Conservation (phyloP, 2,888 invertebrate species). For the Andricus curvator region DNA sequence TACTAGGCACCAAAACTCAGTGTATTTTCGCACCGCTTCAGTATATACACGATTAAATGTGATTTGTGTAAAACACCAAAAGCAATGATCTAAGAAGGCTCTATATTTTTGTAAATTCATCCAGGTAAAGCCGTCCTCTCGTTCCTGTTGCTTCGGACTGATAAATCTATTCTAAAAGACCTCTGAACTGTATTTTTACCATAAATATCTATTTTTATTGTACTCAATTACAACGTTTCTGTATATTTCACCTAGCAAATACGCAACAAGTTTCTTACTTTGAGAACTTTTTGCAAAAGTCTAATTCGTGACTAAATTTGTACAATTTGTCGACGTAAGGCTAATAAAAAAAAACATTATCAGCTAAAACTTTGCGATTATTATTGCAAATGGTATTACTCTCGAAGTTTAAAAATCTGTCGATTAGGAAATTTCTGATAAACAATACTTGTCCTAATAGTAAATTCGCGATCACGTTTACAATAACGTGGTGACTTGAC, state of each 20-base stretch:
- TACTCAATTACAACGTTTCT: conserved; percentile 14
- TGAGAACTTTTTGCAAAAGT: conserved; percentile 5
- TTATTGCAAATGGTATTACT: conserved; percentile 14
- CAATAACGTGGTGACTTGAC: neutral
- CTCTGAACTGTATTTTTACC: conserved; percentile 44
- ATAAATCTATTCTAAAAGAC: conserved; percentile 48
- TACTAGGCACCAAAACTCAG: conserved; percentile 7
- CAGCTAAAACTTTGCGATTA: neutral
- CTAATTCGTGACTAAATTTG: conserved; percentile 11
- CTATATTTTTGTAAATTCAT: conserved; percentile 6
- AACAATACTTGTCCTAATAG: conserved; percentile 3
- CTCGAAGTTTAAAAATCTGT: neutral
- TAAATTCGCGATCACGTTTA: conserved; percentile 11
- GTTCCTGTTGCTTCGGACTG: conserved; percentile 40
- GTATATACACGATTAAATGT: conserved; percentile 29
- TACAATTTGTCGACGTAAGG: conserved; percentile 11
- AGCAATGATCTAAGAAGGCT: neutral
- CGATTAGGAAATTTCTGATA: conserved; percentile 14
- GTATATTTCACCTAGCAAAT: neutral
- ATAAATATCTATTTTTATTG: conserved; percentile 35
- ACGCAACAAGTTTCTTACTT: conserved; percentile 1
- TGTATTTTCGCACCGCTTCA: conserved; percentile 35
- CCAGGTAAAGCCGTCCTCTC: conserved; percentile 25
- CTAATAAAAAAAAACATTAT: conserved; percentile 15
- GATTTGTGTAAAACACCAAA: conserved; percentile 7